phyloP scores from a whole-genome alignment of 2,797 vertebrate species.

The Cyprinella venusta region DNA sequence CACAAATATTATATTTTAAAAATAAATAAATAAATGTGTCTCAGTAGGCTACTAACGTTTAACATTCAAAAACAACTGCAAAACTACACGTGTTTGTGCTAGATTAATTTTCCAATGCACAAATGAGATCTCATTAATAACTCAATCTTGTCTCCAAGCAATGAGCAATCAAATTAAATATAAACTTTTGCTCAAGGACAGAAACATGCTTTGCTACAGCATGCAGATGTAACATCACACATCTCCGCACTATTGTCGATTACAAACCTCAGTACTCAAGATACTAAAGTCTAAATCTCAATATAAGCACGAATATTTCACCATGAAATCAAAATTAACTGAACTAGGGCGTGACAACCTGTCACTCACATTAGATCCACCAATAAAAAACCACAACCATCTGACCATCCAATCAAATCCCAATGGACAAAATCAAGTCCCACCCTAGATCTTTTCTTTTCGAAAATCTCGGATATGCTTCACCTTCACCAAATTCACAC shows the following conservation, averaged over 20 bases:
- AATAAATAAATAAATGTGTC: too few relatives aligned
- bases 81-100: not conserved
- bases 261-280: not conserved
- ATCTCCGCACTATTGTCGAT: not conserved
- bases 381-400: not conserved
- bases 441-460: not conserved
- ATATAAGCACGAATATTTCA: not conserved
- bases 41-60: not conserved
- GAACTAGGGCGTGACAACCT: not conserved
- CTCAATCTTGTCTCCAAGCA: not conserved
- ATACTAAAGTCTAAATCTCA: not conserved
- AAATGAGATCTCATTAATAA: not conserved
- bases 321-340: not conserved
- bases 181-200: not conserved
- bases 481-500: not conserved
- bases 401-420: not conserved
- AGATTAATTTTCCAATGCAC: not conserved
- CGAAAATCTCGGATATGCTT: not conserved
- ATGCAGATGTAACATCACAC: not conserved
- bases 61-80: not conserved
- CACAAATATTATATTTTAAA: too few relatives aligned
- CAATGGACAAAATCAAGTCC: not conserved
- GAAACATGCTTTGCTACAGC: not conserved
- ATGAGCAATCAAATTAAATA: not conserved
- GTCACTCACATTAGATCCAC: not conserved